These are phyloP conservation scores for Sinelater perroti DNA, from an alignment of 2,888 invertebrate genomes.

Conservation along the genomic window DNA sequence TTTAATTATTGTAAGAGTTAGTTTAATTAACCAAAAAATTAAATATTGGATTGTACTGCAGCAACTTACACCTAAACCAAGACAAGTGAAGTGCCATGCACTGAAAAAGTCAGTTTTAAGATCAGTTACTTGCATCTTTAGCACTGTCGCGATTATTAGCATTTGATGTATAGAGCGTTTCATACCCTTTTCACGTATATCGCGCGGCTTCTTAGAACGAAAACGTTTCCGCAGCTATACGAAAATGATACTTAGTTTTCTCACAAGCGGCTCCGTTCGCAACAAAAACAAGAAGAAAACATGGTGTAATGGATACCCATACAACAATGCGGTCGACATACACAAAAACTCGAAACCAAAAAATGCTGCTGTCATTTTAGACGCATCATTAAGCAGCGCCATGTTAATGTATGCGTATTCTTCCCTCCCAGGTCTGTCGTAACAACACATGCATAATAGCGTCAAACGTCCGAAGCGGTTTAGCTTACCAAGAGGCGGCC, in stretches of 20 bases:
- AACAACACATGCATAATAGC: conserved; percentile 26
- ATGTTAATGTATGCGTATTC: conserved; percentile 21
- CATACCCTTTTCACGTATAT: too few relatives aligned
- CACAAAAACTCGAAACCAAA: conserved; percentile 26
- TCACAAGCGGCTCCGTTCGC: conserved; percentile 13
- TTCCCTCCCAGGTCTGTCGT: conserved; percentile 1
- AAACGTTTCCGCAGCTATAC: too few relatives aligned
- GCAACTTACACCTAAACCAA: too few relatives aligned
- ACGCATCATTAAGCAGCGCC: conserved; percentile 27
- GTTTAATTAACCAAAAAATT: too few relatives aligned
- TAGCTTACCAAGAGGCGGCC: conserved; percentile 10
- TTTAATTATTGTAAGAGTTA: too few relatives aligned
- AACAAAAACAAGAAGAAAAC: conserved; percentile 18
- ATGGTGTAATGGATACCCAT: conserved; percentile 24
- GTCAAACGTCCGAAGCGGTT: conserved; percentile 24
- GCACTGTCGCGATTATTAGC: too few relatives aligned
- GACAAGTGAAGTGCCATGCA: too few relatives aligned
- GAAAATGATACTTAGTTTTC: conserved; percentile 11
- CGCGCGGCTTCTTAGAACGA: too few relatives aligned
- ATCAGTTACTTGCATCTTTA: too few relatives aligned
- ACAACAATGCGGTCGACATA: conserved; percentile 22
- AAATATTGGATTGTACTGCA: too few relatives aligned
- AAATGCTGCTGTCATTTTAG: conserved; percentile 29
- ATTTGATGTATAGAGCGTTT: too few relatives aligned
- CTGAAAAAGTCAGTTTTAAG: too few relatives aligned